Evolutionary conservation across 2,888 invertebrate species (phyloP).

Genomic region (Euzetes globulus): DNA sequence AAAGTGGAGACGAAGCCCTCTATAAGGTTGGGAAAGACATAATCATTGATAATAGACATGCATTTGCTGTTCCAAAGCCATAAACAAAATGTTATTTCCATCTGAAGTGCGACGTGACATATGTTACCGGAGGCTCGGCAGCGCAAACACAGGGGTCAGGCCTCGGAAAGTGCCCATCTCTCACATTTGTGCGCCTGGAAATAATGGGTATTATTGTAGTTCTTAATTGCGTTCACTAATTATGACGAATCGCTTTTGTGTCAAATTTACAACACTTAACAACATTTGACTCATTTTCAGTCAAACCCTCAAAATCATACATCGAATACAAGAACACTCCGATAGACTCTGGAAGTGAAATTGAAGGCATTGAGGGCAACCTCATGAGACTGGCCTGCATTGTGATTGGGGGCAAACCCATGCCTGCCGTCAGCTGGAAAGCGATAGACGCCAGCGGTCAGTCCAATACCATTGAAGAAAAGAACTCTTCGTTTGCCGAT

Average conservation of each 20-base stretch:
- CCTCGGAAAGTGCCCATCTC: constrained; percentile 42
- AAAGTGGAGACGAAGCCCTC: constrained; percentile 33
- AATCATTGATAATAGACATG: constrained; percentile 17
- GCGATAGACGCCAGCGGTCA: constrained; percentile 35
- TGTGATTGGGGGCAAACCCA: constrained; percentile 41
- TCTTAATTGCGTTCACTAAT: background rate
- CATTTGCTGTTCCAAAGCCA: background rate
- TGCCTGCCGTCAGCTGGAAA: constrained; percentile 40
- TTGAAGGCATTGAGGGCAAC: constrained; percentile 41
- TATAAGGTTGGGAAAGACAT: constrained; percentile 33
- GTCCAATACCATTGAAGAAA: background rate
- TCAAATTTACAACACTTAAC: constrained; percentile 6
- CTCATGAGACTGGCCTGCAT: constrained; percentile 40
- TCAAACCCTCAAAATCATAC: constrained; percentile 38
- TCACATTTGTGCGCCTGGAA: constrained; percentile 41
- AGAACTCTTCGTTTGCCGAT: constrained; percentile 16
- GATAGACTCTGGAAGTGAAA: constrained; percentile 36
- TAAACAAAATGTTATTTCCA: constrained; percentile 53
- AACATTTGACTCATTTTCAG: background rate
- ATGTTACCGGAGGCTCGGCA: constrained; percentile 35
- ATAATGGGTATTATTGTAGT: constrained; percentile 34
- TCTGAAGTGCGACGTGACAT: constrained; percentile 60
- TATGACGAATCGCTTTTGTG: background rate
- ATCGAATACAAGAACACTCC: constrained; percentile 40
- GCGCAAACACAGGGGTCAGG: no score